Evolutionary conservation across 2,888 invertebrate genomes (phyloP).

Genomic region (Erebia palarica): DNA sequence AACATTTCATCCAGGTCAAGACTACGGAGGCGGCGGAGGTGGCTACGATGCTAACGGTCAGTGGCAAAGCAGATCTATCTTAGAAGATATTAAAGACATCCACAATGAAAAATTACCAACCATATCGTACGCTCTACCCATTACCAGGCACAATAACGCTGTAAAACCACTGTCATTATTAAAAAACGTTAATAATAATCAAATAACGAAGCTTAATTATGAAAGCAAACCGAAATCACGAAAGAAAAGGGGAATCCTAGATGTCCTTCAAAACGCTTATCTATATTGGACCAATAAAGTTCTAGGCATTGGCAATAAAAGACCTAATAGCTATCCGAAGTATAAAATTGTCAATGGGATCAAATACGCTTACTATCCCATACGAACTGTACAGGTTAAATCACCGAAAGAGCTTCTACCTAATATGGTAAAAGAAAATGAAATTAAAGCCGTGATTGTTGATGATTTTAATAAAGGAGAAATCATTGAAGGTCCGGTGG

Average conservation of each 20-base stretch:
- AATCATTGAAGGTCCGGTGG: conserved; percentile 62
- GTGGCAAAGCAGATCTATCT: conserved; percentile 73
- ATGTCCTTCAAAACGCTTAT: conserved; percentile 64
- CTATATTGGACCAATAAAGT: conserved; percentile 64
- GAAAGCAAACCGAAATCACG: conserved; percentile 51
- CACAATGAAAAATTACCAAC: conserved; percentile 48
- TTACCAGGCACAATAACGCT: conserved; percentile 45
- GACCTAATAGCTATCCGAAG: conserved; percentile 52
- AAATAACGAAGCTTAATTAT: conserved; percentile 18
- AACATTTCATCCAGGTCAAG: conserved; percentile 62
- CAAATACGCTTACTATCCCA: conserved; percentile 66
- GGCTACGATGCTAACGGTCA: conserved; percentile 75
- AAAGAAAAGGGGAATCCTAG: conserved; percentile 62
- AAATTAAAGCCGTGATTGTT: conserved; percentile 52
- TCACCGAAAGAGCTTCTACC: conserved; percentile 51
- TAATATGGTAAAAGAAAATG: conserved; percentile 32
- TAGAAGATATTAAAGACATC: conserved; percentile 49
- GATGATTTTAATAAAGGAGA: conserved; percentile 75
- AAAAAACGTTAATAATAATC: conserved; percentile 46
- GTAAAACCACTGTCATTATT: conserved; percentile 36
- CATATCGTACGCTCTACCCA: conserved; percentile 55
- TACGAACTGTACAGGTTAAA: conserved; percentile 53
- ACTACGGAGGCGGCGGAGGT: conserved; percentile 64
- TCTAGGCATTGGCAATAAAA: conserved; percentile 55
- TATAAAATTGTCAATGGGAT: conserved; percentile 67